Conservation (phyloP, 2,888 invertebrate species). For the Protodeltote pygarga region DNA sequence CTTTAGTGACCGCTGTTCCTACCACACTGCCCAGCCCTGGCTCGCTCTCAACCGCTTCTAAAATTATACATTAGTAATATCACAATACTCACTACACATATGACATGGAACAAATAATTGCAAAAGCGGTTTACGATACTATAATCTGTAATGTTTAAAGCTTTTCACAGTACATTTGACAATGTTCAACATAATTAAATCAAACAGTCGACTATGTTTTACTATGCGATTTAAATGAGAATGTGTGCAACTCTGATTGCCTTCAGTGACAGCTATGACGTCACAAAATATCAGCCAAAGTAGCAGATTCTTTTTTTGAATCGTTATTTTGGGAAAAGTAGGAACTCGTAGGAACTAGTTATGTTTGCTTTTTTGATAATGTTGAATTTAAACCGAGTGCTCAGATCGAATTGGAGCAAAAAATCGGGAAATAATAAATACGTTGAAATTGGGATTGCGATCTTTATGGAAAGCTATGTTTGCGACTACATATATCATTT, state of each 20-base stretch:
- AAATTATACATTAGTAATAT: slow-evolving; percentile 41
- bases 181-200: not conserved
- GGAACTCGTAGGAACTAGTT: too few species aligned
- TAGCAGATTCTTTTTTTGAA: too few species aligned
- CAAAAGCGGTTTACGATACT: slow-evolving; percentile 21
- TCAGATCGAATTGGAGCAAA: slow-evolving; percentile 4
- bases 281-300: too few species aligned
- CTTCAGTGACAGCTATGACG: too few species aligned
- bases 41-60: slow-evolving; percentile 25
- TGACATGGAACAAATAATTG: slow-evolving; percentile 21
- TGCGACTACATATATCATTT: slow-evolving; percentile 32
- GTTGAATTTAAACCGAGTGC: not conserved
- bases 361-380: too few species aligned
- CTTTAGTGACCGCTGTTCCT: not conserved
- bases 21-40: slow-evolving; percentile 22
- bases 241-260: too few species aligned
- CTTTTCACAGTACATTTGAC: not conserved
- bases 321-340: too few species aligned
- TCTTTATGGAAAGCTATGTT: slow-evolving; percentile 24
- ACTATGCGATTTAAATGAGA: too few species aligned
- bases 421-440: slow-evolving; percentile 14
- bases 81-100: slow-evolving; percentile 30
- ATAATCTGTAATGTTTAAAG: slow-evolving; percentile 20
- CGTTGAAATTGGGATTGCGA: slow-evolving; percentile 22
- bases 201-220: not conserved